These are phyloP conservation scores for Saguinus midas DNA, from an alignment of 2,113 vertebrate species.

Conservation along the genomic window DNA sequence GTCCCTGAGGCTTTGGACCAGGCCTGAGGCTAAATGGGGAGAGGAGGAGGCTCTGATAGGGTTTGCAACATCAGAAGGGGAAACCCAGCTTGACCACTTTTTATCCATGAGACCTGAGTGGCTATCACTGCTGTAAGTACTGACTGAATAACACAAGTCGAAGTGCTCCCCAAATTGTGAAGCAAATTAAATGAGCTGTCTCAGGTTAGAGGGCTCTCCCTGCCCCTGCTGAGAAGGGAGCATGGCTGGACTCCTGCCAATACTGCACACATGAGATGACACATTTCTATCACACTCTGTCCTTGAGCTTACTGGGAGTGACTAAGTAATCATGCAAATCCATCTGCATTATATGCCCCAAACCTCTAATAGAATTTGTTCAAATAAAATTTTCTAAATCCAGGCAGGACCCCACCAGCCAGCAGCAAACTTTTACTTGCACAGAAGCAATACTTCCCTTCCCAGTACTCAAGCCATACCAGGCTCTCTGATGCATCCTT, in stretches of 20 bases:
- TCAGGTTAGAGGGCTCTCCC: neutral
- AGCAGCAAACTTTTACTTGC: neutral
- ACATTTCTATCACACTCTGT: neutral
- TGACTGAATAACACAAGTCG: neutral
- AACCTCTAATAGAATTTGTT: neutral
- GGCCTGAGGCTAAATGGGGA: neutral
- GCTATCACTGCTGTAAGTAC: neutral
- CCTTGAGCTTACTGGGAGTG: neutral
- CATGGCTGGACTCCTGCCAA: neutral
- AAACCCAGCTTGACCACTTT: neutral
- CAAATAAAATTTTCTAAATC: neutral
- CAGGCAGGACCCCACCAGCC: neutral
- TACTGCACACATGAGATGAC: neutral
- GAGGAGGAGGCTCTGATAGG: neutral
- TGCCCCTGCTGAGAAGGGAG: neutral
- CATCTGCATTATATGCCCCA: neutral
- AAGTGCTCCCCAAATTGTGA: neutral
- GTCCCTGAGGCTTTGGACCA: neutral
- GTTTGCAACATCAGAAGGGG: neutral
- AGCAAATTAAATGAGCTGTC: neutral
- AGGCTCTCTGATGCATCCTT: neutral
- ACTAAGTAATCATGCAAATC: neutral
- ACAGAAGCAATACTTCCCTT: neutral
- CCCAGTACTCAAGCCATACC: neutral
- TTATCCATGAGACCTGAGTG: too few species aligned